Base-by-base conservation (phyloP, 2,113 vertebrate species). In the Cololabis saira region DNA sequence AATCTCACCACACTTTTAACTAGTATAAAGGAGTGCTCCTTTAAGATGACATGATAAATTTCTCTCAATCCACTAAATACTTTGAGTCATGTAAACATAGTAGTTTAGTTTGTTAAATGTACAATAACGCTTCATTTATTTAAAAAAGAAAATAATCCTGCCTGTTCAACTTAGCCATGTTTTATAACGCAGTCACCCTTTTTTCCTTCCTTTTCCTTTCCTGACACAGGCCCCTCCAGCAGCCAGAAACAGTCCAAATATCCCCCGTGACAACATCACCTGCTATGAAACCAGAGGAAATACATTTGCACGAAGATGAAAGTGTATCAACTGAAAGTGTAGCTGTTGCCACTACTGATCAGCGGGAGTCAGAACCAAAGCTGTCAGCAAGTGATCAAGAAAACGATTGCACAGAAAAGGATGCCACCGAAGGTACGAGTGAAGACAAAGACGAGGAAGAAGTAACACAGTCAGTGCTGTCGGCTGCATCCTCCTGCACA, bases 231-330 rank as follows among this genome's bases (percentile, higher is more conserved):
- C 24, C 51, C 11, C 41, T 57, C 21, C 0, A 52, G n/a, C 80
- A 83, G 57, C 60, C 79, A 45, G 2, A 56, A 16, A 71, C 64
- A 33, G 53, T 65, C 16, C 19, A 56, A 48, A 33, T 79, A 27
- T 62, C 54, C 22, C 3, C 74, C 30, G 6, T 79, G 51, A 61
- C 56, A 4, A 6, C 72, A 9, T 1, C 55, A 22, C 2, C 60
- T 3, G 44, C 33, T 44, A 49, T 59, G 63, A 76, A 15, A 57
- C 61, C 57, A 44, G 73, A 70, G 44, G 78, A 80, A 51, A 53
- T 2, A 0, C 65, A 80, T 49, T 5, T 22, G 1, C 66, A 83
- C 48, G 17, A 4, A 19, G 53, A 6, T 16, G 47, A 74, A 58
- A 61, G 41, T 15, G 30, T 62, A 33, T 11, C 63, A 42, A 17